Percentiles rank a stretch among this genome's conserved stretches.
These are phyloP conservation scores for Ectropis crepuscularia DNA, from an alignment of 2,888 invertebrate genomes.

Conservation along the genomic window DNA sequence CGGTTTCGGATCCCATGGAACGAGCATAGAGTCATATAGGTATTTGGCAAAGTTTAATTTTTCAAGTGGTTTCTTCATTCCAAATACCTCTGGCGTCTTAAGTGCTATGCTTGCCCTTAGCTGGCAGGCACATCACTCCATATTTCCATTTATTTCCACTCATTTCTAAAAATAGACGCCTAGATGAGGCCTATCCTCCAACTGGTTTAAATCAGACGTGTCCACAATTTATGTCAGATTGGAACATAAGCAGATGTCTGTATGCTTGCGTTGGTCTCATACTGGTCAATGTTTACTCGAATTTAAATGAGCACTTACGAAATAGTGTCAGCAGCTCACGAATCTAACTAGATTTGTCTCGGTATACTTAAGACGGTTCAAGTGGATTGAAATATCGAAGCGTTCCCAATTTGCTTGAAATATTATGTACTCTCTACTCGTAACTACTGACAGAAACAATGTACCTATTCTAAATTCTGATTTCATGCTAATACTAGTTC, in stretches of 20 bases:
- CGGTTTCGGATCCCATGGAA: no score
- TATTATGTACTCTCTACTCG: not conserved
- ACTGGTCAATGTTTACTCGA: slow-evolving; percentile 64
- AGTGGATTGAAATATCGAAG: slow-evolving; percentile 46
- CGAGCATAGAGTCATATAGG: no score
- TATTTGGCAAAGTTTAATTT: not conserved
- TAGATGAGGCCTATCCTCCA: slow-evolving; percentile 39
- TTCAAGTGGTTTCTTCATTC: not conserved
- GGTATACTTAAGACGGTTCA: slow-evolving; percentile 40
- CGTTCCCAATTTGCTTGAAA: slow-evolving; percentile 35
- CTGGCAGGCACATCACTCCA: slow-evolving; percentile 12
- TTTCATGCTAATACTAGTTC: slow-evolving; percentile 15
- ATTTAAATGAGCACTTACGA: slow-evolving; percentile 67
- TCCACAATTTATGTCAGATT: slow-evolving; percentile 45
- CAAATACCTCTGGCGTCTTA: not conserved
- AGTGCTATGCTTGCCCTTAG: slow-evolving; percentile 16
- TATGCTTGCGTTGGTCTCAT: slow-evolving; percentile 53
- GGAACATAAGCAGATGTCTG: slow-evolving; percentile 49
- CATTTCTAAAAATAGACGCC: slow-evolving; percentile 39
- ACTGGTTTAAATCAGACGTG: slow-evolving; percentile 41
- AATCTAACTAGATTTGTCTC: slow-evolving; percentile 61
- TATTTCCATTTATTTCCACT: slow-evolving; percentile 27
- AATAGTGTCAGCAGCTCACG: slow-evolving; percentile 57
- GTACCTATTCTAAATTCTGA: slow-evolving; percentile 15
- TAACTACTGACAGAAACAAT: slow-evolving; percentile 26